Conservation (phyloP, 2,888 invertebrate genomes). For the Bombylius discolor region DNA sequence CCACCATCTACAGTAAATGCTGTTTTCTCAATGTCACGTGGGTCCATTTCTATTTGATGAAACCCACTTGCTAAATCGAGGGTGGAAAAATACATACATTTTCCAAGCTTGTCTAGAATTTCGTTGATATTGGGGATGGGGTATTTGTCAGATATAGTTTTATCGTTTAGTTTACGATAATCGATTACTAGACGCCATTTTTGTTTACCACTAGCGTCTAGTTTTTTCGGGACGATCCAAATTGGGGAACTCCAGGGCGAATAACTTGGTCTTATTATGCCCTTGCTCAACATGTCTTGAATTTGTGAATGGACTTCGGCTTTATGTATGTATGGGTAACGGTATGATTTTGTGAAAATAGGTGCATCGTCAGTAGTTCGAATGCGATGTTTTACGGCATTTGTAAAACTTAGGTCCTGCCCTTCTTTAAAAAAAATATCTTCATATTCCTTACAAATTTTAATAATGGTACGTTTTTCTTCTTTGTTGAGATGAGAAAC, state of each 20-base stretch:
- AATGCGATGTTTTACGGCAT: not conserved
- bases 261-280: not conserved
- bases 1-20: slow-evolving; percentile 10
- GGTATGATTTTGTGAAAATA: not conserved
- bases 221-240: not conserved
- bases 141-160: not conserved
- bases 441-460: no score
- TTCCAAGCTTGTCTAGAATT: slow-evolving; percentile 7
- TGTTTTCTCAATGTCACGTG: slow-evolving; percentile 10
- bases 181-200: slow-evolving; percentile 16
- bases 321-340: not conserved
- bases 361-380: not conserved
- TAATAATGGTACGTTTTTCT: no score
- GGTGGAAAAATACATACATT: slow-evolving; percentile 9
- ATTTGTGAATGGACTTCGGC: not conserved
- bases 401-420: not conserved
- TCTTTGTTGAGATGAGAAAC: no score
- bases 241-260: slow-evolving; percentile 8
- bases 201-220: slow-evolving; percentile 10
- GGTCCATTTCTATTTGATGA: not conserved
- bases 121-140: slow-evolving; percentile 7
- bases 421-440: not conserved
- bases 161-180: slow-evolving; percentile 2
- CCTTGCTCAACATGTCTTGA: not conserved
- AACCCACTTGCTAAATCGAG: slow-evolving; percentile 7